phyloP scores from a whole-genome alignment of 2,888 invertebrate genomes.

The Polietes domitor region DNA sequence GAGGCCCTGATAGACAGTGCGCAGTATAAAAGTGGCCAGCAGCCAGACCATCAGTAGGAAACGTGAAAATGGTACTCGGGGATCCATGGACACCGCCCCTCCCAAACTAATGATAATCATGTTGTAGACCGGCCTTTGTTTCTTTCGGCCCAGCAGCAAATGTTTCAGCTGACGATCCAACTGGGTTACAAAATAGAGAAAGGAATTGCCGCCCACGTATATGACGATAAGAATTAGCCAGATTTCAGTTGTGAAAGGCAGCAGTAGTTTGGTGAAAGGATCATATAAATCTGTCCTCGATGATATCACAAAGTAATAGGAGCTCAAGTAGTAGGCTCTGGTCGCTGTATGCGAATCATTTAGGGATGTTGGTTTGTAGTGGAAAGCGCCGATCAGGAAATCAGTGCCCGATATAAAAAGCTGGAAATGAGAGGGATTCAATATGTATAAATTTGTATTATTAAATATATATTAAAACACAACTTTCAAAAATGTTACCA shows the following conservation, averaged over 20 bases:
- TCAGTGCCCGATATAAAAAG: conserved; percentile 68
- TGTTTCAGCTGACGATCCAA: conserved; percentile 32
- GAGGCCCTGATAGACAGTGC: conserved; percentile 70
- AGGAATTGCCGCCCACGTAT: conserved; percentile 61
- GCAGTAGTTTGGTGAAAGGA: conserved; percentile 67
- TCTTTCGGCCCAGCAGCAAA: conserved; percentile 68
- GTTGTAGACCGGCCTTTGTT: conserved; percentile 68
- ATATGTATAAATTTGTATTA: not conserved
- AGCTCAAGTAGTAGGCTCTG: conserved; percentile 68
- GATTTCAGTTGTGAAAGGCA: conserved; percentile 67
- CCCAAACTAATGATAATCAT: conserved; percentile 71
- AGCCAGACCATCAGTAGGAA: conserved; percentile 72
- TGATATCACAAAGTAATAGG: conserved; percentile 66
- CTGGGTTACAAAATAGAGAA: conserved; percentile 18
- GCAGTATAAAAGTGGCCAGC: conserved; percentile 69
- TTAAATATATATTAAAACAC: too few species aligned
- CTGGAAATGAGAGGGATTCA: conserved; percentile 54
- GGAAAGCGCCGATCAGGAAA: conserved; percentile 70
- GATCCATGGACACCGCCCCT: conserved; percentile 63
- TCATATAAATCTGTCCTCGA: conserved; percentile 61
- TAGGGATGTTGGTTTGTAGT: conserved; percentile 64
- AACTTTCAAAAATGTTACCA: too few species aligned
- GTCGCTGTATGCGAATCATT: conserved; percentile 66
- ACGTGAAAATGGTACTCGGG: conserved; percentile 70
- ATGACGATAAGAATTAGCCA: conserved; percentile 65